Conservation (phyloP, 1,140 invertebrate genomes). For the Pseudachorutes palmiensis region DNA sequence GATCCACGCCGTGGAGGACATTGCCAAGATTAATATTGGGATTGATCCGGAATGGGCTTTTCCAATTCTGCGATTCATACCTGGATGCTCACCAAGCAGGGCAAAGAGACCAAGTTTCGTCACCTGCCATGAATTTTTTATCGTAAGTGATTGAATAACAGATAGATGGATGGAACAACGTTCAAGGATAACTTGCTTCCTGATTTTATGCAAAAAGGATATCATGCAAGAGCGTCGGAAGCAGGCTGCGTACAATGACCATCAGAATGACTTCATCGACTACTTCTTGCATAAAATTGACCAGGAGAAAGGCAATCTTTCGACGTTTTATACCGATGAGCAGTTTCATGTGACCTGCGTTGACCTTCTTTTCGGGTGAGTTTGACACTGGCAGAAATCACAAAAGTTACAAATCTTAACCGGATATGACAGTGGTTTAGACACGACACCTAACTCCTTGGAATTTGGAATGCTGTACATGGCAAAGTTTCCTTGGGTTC, state of each 20-base stretch:
- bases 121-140: constrained; percentile 8
- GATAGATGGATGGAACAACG: too few species aligned
- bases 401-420: not conserved
- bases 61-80: constrained; percentile 1
- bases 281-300: constrained; percentile 42
- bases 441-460: constrained; percentile 48
- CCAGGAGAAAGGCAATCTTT: constrained; percentile 5
- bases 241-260: constrained; percentile 27
- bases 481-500: constrained; percentile 45
- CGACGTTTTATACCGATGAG: not conserved
- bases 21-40: constrained; percentile 11
- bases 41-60: constrained; percentile 12
- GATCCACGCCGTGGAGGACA: not conserved
- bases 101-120: constrained; percentile 1
- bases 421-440: constrained; percentile 41
- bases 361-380: not conserved
- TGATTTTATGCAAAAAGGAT: constrained; percentile 8
- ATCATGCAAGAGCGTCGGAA: constrained; percentile 14
- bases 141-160: too few species aligned
- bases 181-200: too few species aligned
- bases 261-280: constrained; percentile 45
- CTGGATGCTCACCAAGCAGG: not conserved
- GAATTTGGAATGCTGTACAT: constrained; percentile 47
- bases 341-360: constrained; percentile 3
- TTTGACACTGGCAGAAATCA: too few species aligned